Evolutionary conservation across 2,888 invertebrate genomes (phyloP).

Genomic region (Cylindroiulus punctatus): DNA sequence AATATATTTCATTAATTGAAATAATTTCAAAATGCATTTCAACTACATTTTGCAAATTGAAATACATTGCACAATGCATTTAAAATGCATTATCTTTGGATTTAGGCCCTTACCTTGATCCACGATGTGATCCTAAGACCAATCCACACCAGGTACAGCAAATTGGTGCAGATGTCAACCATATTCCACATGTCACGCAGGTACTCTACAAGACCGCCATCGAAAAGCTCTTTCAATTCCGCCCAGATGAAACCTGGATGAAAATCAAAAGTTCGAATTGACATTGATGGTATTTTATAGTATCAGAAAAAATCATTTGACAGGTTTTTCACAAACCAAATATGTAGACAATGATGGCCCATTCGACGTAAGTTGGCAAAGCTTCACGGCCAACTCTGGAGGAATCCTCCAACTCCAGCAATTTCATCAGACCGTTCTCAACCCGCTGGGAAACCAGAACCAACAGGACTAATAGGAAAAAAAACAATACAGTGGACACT

Average conservation of each 20-base stretch:
- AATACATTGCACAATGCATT: too few species aligned
- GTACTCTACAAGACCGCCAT: constrained; percentile 86
- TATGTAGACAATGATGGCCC: constrained; percentile 56
- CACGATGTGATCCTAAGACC: too few species aligned
- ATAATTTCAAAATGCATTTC: too few species aligned
- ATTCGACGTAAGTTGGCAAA: constrained; percentile 59
- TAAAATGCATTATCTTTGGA: too few species aligned
- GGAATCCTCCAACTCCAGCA: constrained; percentile 71
- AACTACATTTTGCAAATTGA: too few species aligned
- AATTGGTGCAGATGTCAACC: constrained; percentile 91
- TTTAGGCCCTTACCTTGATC: too few species aligned
- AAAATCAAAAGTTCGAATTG: not conserved
- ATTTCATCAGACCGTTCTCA: constrained; percentile 78
- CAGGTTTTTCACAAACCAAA: too few species aligned
- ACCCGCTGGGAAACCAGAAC: constrained; percentile 92
- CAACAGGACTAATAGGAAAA: constrained; percentile 76
- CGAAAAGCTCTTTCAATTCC: constrained; percentile 90
- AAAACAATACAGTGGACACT: not conserved
- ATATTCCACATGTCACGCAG: constrained; percentile 96
- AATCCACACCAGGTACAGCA: constrained; percentile 76
- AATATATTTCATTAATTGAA: too few species aligned
- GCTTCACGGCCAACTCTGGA: constrained; percentile 58
- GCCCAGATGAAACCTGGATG: constrained; percentile 85
- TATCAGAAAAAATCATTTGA: too few species aligned
- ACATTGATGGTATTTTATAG: too few species aligned